A percentile compares a stretch with the other conserved stretches of the same genome.
These are phyloP conservation scores for Lanius ludovicianus DNA, from an alignment of 2,113 vertebrate species.

Conservation along the genomic window DNA sequence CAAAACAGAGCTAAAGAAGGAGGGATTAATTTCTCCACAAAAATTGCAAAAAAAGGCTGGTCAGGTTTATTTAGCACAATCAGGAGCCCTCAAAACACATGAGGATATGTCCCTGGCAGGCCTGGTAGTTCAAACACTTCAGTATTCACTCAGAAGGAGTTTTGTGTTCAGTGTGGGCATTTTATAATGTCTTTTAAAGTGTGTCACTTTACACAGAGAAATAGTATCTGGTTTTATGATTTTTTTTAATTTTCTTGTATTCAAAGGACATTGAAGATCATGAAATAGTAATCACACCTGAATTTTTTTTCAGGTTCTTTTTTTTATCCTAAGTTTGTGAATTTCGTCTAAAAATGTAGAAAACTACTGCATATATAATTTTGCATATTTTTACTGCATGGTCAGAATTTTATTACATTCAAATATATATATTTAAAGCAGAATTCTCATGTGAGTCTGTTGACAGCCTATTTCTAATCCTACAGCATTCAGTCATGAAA, in stretches of 20 bases:
- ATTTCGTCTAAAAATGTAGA: neutral
- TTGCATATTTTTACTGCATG: neutral
- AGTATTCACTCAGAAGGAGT: neutral
- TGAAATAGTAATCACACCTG: neutral
- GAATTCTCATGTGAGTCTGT: neutral
- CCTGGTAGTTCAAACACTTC: neutral
- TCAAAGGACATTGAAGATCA: neutral
- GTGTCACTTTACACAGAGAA: neutral
- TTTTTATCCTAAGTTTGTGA: neutral
- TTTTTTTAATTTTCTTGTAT: neutral
- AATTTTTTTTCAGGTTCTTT: neutral
- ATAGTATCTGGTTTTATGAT: neutral
- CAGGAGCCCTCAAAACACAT: neutral
- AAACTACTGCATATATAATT: neutral
- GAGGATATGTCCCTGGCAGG: neutral
- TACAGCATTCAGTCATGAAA: neutral
- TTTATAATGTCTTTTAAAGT: constrained; percentile 7
- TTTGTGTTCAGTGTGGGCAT: neutral
- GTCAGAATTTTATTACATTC: neutral
- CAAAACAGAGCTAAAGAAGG: neutral
- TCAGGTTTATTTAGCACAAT: neutral
- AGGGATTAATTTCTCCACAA: neutral
- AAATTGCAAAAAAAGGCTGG: neutral
- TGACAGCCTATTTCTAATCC: neutral
- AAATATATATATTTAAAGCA: neutral